Percentiles rank a stretch among this genome's conserved stretches.
Evolutionary conservation across 2,113 vertebrate species (phyloP).

Genomic region (Thunnus thynnus): DNA sequence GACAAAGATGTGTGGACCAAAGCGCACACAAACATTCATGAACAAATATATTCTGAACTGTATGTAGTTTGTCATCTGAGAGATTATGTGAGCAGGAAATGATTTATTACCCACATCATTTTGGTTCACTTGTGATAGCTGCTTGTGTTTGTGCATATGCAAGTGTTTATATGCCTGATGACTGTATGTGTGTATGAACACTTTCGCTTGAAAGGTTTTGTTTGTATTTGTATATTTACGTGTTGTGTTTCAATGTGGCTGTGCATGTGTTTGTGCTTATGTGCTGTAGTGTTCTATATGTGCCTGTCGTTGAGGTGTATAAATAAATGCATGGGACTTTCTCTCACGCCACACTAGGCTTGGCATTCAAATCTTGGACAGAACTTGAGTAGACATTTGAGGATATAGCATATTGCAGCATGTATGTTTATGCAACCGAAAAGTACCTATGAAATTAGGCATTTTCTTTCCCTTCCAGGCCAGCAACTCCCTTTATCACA

Average conservation of each 20-base stretch:
- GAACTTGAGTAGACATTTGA: background rate
- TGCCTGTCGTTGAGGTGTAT: background rate
- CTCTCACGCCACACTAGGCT: background rate
- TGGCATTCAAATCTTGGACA: conserved; percentile 1
- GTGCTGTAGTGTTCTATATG: background rate
- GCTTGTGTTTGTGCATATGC: conserved; percentile 5
- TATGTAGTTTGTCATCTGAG: conserved; percentile 60
- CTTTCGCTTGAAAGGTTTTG: background rate
- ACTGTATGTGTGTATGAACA: background rate
- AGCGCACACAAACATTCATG: background rate
- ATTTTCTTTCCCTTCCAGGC: background rate
- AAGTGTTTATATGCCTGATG: background rate
- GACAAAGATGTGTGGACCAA: conserved; percentile 4
- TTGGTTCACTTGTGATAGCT: conserved; percentile 23
- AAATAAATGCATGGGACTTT: background rate
- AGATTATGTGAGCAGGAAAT: conserved; percentile 62
- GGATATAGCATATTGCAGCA: background rate
- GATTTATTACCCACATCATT: conserved; percentile 59
- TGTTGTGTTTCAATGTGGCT: background rate
- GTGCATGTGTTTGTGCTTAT: background rate
- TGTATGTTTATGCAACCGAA: background rate
- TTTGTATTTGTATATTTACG: conserved; percentile 3
- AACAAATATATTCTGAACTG: conserved; percentile 56
- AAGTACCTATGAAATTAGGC: background rate
- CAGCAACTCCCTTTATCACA: background rate